Conservation (phyloP, 2,797 vertebrate genomes). For the Periophthalmus magnuspinnatus region DNA sequence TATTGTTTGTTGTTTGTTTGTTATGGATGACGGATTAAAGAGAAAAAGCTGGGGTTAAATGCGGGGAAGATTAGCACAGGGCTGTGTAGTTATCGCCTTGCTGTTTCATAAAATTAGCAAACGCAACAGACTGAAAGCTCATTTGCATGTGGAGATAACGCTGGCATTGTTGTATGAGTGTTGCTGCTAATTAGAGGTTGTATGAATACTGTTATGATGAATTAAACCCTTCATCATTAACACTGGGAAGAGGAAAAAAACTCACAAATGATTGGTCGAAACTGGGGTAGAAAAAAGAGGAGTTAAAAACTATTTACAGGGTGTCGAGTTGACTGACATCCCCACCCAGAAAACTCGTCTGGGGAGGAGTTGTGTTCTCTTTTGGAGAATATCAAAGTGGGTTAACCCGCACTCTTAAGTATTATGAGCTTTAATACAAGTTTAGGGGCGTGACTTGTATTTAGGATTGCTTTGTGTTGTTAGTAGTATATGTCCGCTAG, state of each 20-base stretch:
- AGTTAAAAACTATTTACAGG: slow-evolving; percentile 72
- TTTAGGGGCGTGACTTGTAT: slow-evolving; percentile 62
- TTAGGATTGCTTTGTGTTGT: slow-evolving; percentile 35
- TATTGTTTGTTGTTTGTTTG: slow-evolving; percentile 81
- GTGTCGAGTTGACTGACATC: slow-evolving; percentile 73
- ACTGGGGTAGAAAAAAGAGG: slow-evolving; percentile 50
- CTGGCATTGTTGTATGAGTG: slow-evolving; percentile 80
- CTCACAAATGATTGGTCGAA: slow-evolving; percentile 72
- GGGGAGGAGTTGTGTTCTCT: slow-evolving; percentile 54
- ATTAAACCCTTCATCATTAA: slow-evolving; percentile 82
- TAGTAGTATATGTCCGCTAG: slow-evolving; percentile 41
- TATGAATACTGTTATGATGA: slow-evolving; percentile 80
- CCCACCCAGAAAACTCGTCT: slow-evolving; percentile 35
- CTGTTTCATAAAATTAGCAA: slow-evolving; percentile 78
- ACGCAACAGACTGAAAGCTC: slow-evolving; percentile 78
- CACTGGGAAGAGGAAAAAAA: slow-evolving; percentile 66
- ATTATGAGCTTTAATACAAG: slow-evolving; percentile 68
- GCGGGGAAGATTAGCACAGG: slow-evolving; percentile 72
- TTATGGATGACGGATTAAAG: slow-evolving; percentile 78
- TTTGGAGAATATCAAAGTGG: slow-evolving; percentile 64
- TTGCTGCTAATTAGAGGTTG: slow-evolving; percentile 81
- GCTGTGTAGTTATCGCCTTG: slow-evolving; percentile 74
- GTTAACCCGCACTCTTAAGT: slow-evolving; percentile 70
- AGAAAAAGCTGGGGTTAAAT: slow-evolving; percentile 76
- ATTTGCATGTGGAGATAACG: slow-evolving; percentile 80